Conservation (phyloP, 2,797 vertebrate genomes). For the Enteromius viviparus region DNA sequence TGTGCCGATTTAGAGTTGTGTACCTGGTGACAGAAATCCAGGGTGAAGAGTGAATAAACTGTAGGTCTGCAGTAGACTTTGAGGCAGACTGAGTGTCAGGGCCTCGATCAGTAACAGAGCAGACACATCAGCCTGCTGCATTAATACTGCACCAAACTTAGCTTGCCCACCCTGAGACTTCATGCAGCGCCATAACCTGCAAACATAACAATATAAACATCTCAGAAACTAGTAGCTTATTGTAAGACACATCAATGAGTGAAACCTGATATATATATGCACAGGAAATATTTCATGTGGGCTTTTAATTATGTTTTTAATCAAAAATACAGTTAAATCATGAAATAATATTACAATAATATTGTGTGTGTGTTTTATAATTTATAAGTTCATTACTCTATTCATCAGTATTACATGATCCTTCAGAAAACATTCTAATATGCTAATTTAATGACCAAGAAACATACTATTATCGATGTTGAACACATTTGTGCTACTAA, state of each 20-base stretch:
- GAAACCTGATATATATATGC: not conserved
- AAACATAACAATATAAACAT: constrained; percentile 32
- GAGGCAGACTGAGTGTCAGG: constrained; percentile 82
- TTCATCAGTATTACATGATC: not conserved
- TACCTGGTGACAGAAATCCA: constrained; percentile 79
- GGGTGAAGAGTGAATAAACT: constrained; percentile 78
- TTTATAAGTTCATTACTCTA: no score
- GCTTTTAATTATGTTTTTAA: not conserved
- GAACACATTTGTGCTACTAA: not conserved
- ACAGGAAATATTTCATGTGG: not conserved
- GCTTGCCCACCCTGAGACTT: not conserved
- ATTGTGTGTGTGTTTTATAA: not conserved
- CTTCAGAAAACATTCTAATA: not conserved
- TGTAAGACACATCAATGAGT: not conserved
- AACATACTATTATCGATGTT: not conserved
- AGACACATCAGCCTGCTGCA: constrained; percentile 79
- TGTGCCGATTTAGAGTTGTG: not conserved
- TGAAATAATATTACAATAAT: not conserved
- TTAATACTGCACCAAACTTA: constrained; percentile 65
- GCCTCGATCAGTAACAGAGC: constrained; percentile 84
- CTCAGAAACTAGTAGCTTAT: not conserved
- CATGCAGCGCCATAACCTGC: constrained; percentile 81
- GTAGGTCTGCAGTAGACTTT: constrained; percentile 83
- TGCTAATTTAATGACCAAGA: not conserved
- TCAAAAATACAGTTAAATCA: not conserved